Base-by-base conservation (phyloP, 2,888 invertebrate genomes). In the Antitype chi region DNA sequence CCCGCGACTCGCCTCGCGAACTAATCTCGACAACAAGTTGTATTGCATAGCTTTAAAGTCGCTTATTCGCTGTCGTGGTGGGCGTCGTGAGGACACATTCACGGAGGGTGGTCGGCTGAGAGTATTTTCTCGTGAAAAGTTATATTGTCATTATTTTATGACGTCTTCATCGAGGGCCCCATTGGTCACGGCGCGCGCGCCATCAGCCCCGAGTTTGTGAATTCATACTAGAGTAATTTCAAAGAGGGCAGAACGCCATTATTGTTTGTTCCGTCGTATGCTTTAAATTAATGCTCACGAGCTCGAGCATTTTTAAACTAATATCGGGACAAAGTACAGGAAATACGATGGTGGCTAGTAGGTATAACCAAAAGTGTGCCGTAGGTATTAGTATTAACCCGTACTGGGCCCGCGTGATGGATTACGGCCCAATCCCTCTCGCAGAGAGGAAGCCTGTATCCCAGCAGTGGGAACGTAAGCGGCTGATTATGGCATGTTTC, bases 131-230 rank as follows among this genome's bases (percentile, higher is more conserved):
- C 88, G 86, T 90, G 92, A 89, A 92, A 92, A 92, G 93, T 92
- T 90, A 90, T 92, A 89, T 89, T 91, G 93, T 95, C 94, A 95
- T 95, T 95, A 95, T 93, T 95, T 95, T 95, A 95, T 96, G 96
- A 96, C 89, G 91, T 95, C 95, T 96, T 94, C 93, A 95, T 95
- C 92, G 92, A 74, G 86, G 85, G 85, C 77, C 70, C 80, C 78
- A 79, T 88, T 74, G 88, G 89, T 78, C 85, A 85, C 87, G 84
- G 89, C 90, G 89, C 89, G 87, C 88, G 90, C 88, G 87, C 88
- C 91, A 89, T 80, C 87, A 87, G 81, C 49, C 89, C 88, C 90
- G 91, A 90, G 91, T 89, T 89, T 89, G 91, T 90, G 86, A 90
- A 91, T 89, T 92, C 90, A 92, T 90, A 90, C 86, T 88, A 89